Evolutionary conservation across 2,888 invertebrate genomes (phyloP).

Genomic region (Willowsia nigromaculata): DNA sequence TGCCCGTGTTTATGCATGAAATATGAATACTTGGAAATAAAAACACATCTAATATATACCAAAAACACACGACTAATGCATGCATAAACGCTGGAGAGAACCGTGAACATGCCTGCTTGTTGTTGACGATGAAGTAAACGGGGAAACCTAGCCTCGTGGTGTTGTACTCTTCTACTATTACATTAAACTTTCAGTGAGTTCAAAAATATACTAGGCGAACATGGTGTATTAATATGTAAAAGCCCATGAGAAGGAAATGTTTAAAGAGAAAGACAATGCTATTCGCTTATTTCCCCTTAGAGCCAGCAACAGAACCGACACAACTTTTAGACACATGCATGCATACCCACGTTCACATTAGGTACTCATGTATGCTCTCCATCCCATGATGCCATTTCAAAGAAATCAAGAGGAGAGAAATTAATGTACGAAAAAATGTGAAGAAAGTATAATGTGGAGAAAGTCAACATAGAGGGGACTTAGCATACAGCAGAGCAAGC

Average conservation of each 20-base stretch:
- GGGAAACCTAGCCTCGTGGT: slow-evolving; percentile 6
- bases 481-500: not conserved
- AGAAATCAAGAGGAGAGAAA: slow-evolving; percentile 43
- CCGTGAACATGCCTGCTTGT: too few species aligned
- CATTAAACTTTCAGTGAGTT: slow-evolving; percentile 51
- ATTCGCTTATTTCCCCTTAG: not conserved
- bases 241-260: slow-evolving; percentile 18
- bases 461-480: not conserved
- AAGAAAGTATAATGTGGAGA: slow-evolving; percentile 11
- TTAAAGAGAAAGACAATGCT: not conserved
- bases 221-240: slow-evolving; percentile 40
- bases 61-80: not conserved
- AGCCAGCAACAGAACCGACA: not conserved
- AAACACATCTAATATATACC: not conserved
- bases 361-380: not conserved
- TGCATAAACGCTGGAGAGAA: not conserved
- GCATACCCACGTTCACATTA: not conserved
- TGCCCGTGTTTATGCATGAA: slow-evolving; percentile 11
- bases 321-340: not conserved
- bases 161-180: not conserved
- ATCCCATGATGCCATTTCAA: slow-evolving; percentile 22
- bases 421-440: slow-evolving; percentile 21
- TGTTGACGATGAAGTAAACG: too few species aligned
- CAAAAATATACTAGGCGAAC: slow-evolving; percentile 25
- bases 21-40: not conserved